Evolutionary conservation across 2,113 vertebrate species (phyloP), one percentile per base, ranked within the genome.

Genomic region (Tetraodon nigroviridis): DNA sequence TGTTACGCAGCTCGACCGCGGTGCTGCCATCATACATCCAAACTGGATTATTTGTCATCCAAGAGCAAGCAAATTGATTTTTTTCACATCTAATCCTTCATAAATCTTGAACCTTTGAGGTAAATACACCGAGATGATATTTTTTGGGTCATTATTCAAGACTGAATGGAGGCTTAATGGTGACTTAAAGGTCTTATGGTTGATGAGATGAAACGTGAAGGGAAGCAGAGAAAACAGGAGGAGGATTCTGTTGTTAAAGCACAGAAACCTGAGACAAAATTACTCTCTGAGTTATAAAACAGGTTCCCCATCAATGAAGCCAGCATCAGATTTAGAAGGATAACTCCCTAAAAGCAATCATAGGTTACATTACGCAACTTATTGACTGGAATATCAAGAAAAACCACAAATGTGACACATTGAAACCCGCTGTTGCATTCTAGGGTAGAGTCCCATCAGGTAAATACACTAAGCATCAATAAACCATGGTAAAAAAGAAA

Each of bases 51-150:
- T 55, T 54, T 78, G 74, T 76, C 75, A 82, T 80, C 71, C 69
- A 79, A 83, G 75, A 76, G 68, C 58, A 72, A 72, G 75, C 80
- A 87, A 83, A 88, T 80, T 71, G 80, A 88, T 87, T 73, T 37
- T 37, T 12, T 12, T 12, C 64, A 75, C 66, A 76, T 69, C 60
- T 81, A 84, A 88, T 82, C 84, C 83, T 76, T 70, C 76, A 73
- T 78, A 83, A 86, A 86, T 79, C 82, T 82, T 64, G 73, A 76
- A 79, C 67, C 81, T 80, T 71, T 48, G 53, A 77, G 61, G 65
- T 75, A 80, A 88, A 86, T 76, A 75, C 69, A 76, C 69, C 64
- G 73, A 71, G 76, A 68, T 37, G 32, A 37, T 37, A 11, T 37
- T 37, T 37, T 73, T 86, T 78, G 71, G 75, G 81, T 84, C 82